Base-by-base conservation (phyloP, 2,888 invertebrate species). In the Mimas tiliae region DNA sequence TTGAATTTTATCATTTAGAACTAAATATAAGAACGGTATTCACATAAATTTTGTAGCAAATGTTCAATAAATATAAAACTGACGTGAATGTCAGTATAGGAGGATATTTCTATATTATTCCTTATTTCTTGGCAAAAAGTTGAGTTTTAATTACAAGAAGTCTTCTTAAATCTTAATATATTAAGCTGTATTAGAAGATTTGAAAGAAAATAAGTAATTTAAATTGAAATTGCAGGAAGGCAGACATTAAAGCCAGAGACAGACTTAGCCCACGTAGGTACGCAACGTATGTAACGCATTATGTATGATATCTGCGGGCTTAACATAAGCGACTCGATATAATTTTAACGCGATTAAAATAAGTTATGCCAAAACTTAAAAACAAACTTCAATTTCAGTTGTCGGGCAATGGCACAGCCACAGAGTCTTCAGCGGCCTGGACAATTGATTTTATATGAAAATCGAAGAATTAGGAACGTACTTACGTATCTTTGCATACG, bases 101-200 rank as follows among this genome's bases (percentile, higher is more conserved):
- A 58, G 58, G 38, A 9, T 58, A 58, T 42, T 58, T 58, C 34
- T 38, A 38, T 42, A 58, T 53, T 14, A 53, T 38, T 42, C 38
- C 42, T 19, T 38, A 16, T 42, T 58, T 58, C 42, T 42, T 42
- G 53, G 38, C 69, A 70, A 73, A 75, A 75, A 72, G 66, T 69
- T 69, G 70, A 75, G 78, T 16, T 58, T 58, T 58, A 58, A 58
- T 58, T 55, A 16, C 19, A 42, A 42, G 11, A 38, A 42, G 38
- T 19, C 19, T 19, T 19, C 12, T 38, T 42, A 19, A 42, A 19
- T 9, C 8, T 19, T 19, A 19, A 45, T 53, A 53, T 42, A 42
- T 58, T 16, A 38, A 38, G 6, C 1, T 58, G 19, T 12, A 42
- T 19, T 42, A 38, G 6, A 19, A 58, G 50, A 19, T 42, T 58